These are phyloP conservation scores for Leptinotarsa juncta DNA, from an alignment of 2,888 invertebrate species.

Conservation along the genomic window DNA sequence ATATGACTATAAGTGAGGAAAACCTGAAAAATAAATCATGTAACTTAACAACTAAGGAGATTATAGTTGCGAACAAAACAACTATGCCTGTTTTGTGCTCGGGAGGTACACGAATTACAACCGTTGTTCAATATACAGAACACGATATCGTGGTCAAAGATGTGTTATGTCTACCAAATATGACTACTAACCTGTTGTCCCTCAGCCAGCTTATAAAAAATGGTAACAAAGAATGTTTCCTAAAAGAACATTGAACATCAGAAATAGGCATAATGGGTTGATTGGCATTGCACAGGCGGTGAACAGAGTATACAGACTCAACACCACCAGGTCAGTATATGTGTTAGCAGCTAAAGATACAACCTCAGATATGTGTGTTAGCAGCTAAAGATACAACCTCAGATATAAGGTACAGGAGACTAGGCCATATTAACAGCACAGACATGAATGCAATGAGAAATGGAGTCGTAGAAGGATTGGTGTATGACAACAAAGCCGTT, in stretches of 20 bases:
- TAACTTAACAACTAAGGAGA: constrained; percentile 30
- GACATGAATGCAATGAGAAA: constrained; percentile 26
- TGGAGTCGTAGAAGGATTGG: constrained; percentile 4
- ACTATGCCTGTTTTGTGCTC: constrained; percentile 42
- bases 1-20: constrained; percentile 42
- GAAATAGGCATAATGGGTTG: too few species aligned
- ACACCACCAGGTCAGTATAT: neutral
- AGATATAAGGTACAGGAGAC: too few species aligned
- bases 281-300: neutral
- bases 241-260: neutral
- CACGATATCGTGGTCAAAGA: constrained; percentile 40
- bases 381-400: too few species aligned
- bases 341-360: constrained; percentile 19
- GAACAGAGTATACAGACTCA: neutral
- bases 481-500: constrained; percentile 29
- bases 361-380: neutral
- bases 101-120: constrained; percentile 45
- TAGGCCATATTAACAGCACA: too few species aligned
- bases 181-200: constrained; percentile 28
- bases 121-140: constrained; percentile 23
- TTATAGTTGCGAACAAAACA: constrained; percentile 40
- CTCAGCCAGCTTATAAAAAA: neutral
- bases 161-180: constrained; percentile 43
- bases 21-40: constrained; percentile 31
- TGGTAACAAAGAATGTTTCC: neutral